Conservation (phyloP, 2,113 vertebrate genomes). For the Anarrhichthys ocellatus region DNA sequence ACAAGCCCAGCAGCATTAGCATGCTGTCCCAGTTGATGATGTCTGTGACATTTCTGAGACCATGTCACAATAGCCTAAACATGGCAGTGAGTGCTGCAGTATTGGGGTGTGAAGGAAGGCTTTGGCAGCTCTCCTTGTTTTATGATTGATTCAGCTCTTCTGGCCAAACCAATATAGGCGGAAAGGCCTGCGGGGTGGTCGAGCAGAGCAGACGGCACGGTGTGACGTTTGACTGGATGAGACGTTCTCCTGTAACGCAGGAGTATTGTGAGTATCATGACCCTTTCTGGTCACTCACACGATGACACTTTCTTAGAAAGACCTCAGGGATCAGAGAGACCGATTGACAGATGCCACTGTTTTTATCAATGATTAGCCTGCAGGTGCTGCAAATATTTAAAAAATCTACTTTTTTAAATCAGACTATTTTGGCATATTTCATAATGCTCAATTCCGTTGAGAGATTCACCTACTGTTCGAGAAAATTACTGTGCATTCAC, state of each 20-base stretch:
- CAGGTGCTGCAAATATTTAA: background rate
- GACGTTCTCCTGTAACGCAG: slow-evolving; percentile 58
- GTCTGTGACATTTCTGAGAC: slow-evolving; percentile 66
- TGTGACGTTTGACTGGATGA: slow-evolving; percentile 67
- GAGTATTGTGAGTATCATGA: slow-evolving; percentile 50
- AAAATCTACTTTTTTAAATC: slow-evolving; percentile 8
- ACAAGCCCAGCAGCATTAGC: slow-evolving; percentile 41
- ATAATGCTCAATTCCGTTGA: background rate
- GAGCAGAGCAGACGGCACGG: slow-evolving; percentile 40
- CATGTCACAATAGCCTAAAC: slow-evolving; percentile 64
- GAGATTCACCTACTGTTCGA: background rate
- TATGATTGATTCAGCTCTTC: slow-evolving; percentile 75
- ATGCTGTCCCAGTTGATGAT: slow-evolving; percentile 51
- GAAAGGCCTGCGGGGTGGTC: slow-evolving; percentile 69
- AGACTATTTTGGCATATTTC: slow-evolving; percentile 14
- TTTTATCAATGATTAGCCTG: slow-evolving; percentile 26
- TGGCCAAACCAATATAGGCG: slow-evolving; percentile 71
- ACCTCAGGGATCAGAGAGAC: slow-evolving; percentile 39
- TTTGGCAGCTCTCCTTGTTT: slow-evolving; percentile 64
- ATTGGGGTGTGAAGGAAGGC: slow-evolving; percentile 67
- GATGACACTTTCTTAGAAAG: slow-evolving; percentile 14
- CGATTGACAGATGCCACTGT: slow-evolving; percentile 44
- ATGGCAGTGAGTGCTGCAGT: slow-evolving; percentile 45
- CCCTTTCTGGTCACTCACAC: slow-evolving; percentile 58
- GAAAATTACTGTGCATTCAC: slow-evolving; percentile 22